Percentiles rank a stretch among this genome's conserved stretches.
Evolutionary conservation across 2,888 invertebrate genomes (phyloP).

Genomic region (Gastrophysa polygoni): DNA sequence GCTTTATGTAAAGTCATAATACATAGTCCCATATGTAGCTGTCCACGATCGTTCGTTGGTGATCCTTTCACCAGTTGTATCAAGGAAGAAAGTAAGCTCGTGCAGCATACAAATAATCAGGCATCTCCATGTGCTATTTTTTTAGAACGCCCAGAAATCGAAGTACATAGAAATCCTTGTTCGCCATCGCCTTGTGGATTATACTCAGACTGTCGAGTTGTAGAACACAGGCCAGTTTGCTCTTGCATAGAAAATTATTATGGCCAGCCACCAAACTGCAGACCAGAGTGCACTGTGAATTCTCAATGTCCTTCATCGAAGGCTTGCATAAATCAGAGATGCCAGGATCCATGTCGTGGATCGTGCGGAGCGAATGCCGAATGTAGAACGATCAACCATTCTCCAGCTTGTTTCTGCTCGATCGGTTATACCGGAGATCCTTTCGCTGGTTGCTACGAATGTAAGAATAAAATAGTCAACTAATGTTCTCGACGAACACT

Average conservation of each 20-base stretch:
- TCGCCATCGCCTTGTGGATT: slow-evolving; percentile 78
- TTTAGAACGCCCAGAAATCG: slow-evolving; percentile 49
- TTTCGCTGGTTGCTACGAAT: slow-evolving; percentile 72
- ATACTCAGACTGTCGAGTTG: slow-evolving; percentile 74
- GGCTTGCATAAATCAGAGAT: slow-evolving; percentile 74
- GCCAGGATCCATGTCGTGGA: slow-evolving; percentile 76
- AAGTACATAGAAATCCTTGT: slow-evolving; percentile 63
- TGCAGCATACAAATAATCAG: neutral
- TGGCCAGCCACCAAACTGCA: slow-evolving; percentile 79
- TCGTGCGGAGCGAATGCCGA: slow-evolving; percentile 75
- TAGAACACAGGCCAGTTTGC: slow-evolving; percentile 73
- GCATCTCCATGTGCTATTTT: slow-evolving; percentile 23
- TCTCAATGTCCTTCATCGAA: slow-evolving; percentile 75
- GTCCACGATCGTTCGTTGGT: slow-evolving; percentile 70
- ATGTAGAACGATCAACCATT: slow-evolving; percentile 73
- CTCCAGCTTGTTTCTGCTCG: slow-evolving; percentile 75
- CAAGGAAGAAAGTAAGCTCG: slow-evolving; percentile 67
- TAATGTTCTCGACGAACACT: neutral
- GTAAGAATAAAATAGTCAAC: slow-evolving; percentile 43
- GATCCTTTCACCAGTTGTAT: slow-evolving; percentile 79
- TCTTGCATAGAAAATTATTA: slow-evolving; percentile 75
- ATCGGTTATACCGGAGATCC: slow-evolving; percentile 78
- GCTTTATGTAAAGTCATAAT: slow-evolving; percentile 80
- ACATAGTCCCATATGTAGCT: slow-evolving; percentile 82
- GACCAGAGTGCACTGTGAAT: slow-evolving; percentile 76